Conservation (phyloP, 1,140 invertebrate species). For the Lepidurus apus region DNA sequence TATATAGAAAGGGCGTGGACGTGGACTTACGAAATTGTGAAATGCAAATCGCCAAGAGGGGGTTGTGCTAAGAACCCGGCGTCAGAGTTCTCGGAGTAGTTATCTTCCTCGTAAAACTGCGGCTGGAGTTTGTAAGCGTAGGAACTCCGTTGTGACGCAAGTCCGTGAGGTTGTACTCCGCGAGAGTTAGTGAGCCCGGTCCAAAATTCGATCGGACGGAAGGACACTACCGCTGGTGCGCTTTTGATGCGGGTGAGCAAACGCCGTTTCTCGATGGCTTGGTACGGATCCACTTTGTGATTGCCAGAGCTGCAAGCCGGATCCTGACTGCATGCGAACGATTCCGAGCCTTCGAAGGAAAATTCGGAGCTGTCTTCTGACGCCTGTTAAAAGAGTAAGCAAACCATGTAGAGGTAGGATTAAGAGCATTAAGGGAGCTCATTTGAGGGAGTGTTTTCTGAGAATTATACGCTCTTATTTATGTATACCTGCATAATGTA, state of each 20-base stretch:
- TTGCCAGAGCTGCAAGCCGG: background rate
- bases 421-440: background rate
- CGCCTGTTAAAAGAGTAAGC: background rate
- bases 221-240: background rate
- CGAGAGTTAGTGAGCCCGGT: background rate
- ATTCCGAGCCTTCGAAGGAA: slow-evolving; percentile 14
- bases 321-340: background rate
- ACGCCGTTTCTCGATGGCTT: background rate
- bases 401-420: background rate
- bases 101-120: background rate
- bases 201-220: background rate
- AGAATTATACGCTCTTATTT: background rate
- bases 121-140: slow-evolving; percentile 3
- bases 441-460: background rate
- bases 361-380: background rate
- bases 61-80: background rate
- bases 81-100: background rate
- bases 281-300: background rate
- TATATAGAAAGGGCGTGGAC: background rate
- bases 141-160: background rate
- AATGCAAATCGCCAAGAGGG: slow-evolving; percentile 3
- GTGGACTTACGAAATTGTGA: background rate
- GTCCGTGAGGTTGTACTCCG: background rate
- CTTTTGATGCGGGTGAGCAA: slow-evolving; percentile 2
- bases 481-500: slow-evolving; percentile 22